Evolutionary conservation across 2,888 invertebrate genomes (phyloP).

Genomic region (Trichogramma dendrolimi): DNA sequence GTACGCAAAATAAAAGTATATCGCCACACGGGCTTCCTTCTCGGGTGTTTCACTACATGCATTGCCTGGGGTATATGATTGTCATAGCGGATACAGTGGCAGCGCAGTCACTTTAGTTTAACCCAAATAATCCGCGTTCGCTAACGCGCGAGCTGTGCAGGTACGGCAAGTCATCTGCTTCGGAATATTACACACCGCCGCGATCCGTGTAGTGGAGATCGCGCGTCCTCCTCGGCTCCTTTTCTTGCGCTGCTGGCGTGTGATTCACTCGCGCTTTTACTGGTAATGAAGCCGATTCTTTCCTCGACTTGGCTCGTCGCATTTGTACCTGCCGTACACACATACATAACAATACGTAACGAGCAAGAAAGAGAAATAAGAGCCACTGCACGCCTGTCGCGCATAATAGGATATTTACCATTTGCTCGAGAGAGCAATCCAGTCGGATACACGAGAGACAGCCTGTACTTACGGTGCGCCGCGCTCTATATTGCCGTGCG

Average conservation of each 20-base stretch:
- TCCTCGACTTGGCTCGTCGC: conserved; percentile 4
- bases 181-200: not conserved
- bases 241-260: conserved; percentile 12
- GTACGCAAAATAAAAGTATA: no score
- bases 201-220: not conserved
- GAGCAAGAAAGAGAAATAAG: not conserved
- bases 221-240: conserved; percentile 21
- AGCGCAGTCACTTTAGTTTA: not conserved
- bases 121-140: conserved; percentile 6
- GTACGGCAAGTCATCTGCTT: not conserved
- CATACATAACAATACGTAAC: not conserved
- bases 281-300: conserved; percentile 37
- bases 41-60: no score
- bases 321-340: conserved; percentile 1
- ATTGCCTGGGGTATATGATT: no score
- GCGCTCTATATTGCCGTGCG: no score
- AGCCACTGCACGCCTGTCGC: conserved; percentile 6
- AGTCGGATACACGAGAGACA: no score
- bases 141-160: not conserved
- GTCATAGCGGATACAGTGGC: no score
- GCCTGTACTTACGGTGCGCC: no score
- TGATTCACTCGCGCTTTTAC: conserved; percentile 34
- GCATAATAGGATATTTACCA: conserved; percentile 8
- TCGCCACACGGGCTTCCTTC: no score
- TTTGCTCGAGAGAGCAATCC: not conserved